A percentile compares a stretch with the other conserved stretches of the same genome.
phyloP scores from a whole-genome alignment of 2,113 vertebrate species.

The Menura novaehollandiae region DNA sequence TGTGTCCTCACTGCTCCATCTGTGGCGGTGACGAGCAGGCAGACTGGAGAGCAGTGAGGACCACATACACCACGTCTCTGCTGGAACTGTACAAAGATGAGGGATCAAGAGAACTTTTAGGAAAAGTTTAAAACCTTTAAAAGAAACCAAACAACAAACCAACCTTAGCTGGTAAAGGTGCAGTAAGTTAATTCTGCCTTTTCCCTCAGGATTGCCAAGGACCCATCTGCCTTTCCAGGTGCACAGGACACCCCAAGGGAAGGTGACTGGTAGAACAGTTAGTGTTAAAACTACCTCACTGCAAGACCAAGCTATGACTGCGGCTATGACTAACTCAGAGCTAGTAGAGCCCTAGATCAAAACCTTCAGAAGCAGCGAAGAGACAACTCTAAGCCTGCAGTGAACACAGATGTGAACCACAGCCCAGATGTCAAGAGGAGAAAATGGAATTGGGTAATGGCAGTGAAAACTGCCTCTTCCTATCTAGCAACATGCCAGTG shows the following conservation, averaged over 20 bases:
- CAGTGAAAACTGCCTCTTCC: background rate
- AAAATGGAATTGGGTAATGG: background rate
- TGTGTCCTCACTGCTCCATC: background rate
- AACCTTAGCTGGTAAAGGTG: background rate
- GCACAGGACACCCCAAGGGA: background rate
- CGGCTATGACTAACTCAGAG: background rate
- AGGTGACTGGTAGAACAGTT: background rate
- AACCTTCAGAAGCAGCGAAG: background rate
- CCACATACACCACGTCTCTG: background rate
- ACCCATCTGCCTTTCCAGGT: background rate
- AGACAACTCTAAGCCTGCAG: background rate
- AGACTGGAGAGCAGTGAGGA: background rate
- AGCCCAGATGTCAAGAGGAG: background rate
- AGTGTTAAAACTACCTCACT: background rate
- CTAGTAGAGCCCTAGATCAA: background rate
- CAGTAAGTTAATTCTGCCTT: background rate
- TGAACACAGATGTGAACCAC: background rate
- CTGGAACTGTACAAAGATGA: background rate
- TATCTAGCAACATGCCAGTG: background rate
- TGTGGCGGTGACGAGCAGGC: background rate
- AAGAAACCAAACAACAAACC: background rate
- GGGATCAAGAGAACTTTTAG: background rate
- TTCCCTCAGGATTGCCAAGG: background rate
- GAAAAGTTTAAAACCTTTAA: background rate
- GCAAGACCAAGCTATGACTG: background rate